These are phyloP conservation scores for Pachymerium ferrugineum DNA, from an alignment of 2,888 invertebrate genomes.

Conservation along the genomic window DNA sequence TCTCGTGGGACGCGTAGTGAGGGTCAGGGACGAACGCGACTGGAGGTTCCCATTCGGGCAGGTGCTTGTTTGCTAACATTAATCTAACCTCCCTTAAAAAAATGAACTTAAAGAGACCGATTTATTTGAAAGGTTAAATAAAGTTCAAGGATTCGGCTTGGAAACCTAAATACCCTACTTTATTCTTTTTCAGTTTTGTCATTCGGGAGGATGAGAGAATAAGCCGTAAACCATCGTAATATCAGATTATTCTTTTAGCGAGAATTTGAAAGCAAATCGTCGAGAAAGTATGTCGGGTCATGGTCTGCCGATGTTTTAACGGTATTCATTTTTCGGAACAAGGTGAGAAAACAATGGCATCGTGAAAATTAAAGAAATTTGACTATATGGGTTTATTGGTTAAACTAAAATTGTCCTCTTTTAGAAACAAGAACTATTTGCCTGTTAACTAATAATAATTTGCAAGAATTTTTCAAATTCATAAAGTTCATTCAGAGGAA, in stretches of 20 bases:
- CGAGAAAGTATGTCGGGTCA: not conserved
- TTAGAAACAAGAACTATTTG: no score
- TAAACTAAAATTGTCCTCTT: not conserved
- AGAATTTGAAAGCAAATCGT: not conserved
- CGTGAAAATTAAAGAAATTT: not conserved
- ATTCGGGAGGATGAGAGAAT: not conserved
- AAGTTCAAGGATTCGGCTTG: not conserved
- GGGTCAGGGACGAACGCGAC: slow-evolving; percentile 6
- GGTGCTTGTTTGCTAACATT: no score
- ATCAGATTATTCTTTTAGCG: not conserved
- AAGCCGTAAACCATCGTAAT: not conserved
- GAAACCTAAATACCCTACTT: not conserved
- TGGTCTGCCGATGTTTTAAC: not conserved
- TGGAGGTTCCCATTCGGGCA: not conserved
- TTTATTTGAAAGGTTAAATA: not conserved
- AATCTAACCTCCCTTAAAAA: no score
- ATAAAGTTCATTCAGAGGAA: no score
- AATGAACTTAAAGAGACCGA: no score
- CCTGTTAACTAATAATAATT: no score
- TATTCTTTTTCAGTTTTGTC: not conserved
- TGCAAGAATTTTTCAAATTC: no score
- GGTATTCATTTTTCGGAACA: not conserved
- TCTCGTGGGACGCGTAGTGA: not conserved
- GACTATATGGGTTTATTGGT: not conserved
- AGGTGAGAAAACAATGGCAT: not conserved